Percentiles rank a stretch among this genome's conserved stretches.
Evolutionary conservation across 2,113 vertebrate species (phyloP).

Genomic region (Prionailurus bengalensis): DNA sequence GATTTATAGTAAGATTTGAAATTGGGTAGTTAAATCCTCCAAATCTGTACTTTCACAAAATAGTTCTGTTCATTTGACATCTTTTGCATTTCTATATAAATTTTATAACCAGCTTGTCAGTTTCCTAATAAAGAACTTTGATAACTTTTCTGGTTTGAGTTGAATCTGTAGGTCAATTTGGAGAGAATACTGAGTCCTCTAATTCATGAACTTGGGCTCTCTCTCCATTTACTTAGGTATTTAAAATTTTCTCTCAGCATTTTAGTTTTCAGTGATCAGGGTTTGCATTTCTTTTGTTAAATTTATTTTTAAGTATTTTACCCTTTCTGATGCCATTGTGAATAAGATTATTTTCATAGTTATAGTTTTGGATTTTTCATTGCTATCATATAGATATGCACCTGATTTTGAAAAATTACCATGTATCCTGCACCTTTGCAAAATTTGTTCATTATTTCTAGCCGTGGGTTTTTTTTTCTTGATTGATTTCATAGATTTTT

Average conservation of each 20-base stretch:
- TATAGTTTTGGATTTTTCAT: conserved; percentile 2
- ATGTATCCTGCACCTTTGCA: not conserved
- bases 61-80: not conserved
- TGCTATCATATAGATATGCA: not conserved
- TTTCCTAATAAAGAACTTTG: not conserved
- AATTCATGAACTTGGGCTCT: not conserved
- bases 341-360: not conserved
- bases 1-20: conserved; percentile 47
- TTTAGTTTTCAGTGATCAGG: not conserved
- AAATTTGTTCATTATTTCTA: not conserved
- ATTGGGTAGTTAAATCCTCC: not conserved
- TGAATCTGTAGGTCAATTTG: not conserved
- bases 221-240: not conserved
- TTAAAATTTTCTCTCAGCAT: not conserved
- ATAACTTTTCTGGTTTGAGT: not conserved
- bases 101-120: not conserved
- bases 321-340: not conserved
- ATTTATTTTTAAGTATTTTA: conserved; percentile 20
- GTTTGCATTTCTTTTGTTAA: conserved; percentile 9
- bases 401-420: not conserved
- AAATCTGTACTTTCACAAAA: conserved; percentile 37
- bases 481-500: not conserved
- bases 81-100: conserved; percentile 12
- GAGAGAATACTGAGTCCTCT: not conserved
- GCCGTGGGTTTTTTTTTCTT: not conserved